Percentiles rank a stretch among this genome's conserved stretches.
These are phyloP conservation scores for Drosophila lacertosa DNA, from an alignment of 1,140 invertebrate species.

Conservation along the genomic window DNA sequence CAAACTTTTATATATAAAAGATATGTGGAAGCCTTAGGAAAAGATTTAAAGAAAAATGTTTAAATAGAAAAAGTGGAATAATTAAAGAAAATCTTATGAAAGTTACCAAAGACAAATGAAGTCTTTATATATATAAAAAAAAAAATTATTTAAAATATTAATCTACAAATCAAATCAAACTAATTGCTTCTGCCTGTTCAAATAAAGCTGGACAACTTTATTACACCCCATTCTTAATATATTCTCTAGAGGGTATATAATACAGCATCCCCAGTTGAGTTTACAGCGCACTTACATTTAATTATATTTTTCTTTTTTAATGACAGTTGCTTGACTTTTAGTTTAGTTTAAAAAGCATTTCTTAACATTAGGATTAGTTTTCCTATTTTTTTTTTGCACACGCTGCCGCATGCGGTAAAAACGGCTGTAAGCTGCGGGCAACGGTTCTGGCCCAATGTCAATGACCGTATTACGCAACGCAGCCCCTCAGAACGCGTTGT, in stretches of 20 bases:
- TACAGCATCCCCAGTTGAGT: constrained; percentile 2
- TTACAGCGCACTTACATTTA: constrained; percentile 48
- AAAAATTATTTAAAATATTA: too few species aligned
- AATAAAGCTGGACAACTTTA: too few species aligned
- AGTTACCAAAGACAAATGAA: too few species aligned
- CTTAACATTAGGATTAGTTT: constrained; percentile 1
- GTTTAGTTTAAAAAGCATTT: constrained; percentile 15
- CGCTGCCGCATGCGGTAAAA: constrained; percentile 21
- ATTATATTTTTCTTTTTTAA: constrained; percentile 45
- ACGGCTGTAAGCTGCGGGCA: constrained; percentile 44
- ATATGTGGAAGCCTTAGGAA: too few species aligned
- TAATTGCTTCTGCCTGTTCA: too few species aligned
- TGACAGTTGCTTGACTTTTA: constrained; percentile 24
- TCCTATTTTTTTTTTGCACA: constrained; percentile 36
- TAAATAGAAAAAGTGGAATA: too few species aligned
- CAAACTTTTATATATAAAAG: too few species aligned
- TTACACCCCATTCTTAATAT: neutral
- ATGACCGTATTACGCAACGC: constrained; percentile 82
- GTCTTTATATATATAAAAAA: too few species aligned
- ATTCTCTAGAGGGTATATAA: neutral
- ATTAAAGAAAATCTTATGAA: too few species aligned
- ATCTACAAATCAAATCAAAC: too few species aligned
- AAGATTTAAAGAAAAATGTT: too few species aligned
- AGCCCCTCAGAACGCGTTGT: constrained; percentile 34
- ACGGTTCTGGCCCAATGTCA: constrained; percentile 58